phyloP scores from a whole-genome alignment of 2,797 vertebrate species.

The Pipistrellus kuhlii region DNA sequence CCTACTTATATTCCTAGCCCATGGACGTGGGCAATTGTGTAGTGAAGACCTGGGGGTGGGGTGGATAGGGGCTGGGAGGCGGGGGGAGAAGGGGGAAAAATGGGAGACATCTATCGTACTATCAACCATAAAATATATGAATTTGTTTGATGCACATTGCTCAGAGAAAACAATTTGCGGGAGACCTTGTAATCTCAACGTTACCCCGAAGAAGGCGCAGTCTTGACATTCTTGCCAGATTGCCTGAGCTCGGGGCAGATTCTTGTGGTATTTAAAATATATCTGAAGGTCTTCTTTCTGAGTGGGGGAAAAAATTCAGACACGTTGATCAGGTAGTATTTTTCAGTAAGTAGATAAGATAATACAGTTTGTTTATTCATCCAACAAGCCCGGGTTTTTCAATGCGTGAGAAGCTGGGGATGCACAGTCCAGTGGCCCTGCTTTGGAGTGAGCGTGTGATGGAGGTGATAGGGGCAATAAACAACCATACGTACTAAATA shows the following conservation, averaged over 20 bases:
- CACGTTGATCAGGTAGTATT: background rate
- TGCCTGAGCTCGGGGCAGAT: conserved; percentile 95
- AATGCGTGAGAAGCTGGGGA: background rate
- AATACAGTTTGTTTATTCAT: background rate
- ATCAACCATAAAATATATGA: too few relatives aligned
- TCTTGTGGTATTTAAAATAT: conserved; percentile 98
- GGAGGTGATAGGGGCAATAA: background rate
- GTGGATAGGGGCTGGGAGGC: too few relatives aligned
- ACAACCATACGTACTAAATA: background rate
- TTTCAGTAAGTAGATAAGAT: background rate
- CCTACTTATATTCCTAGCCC: too few relatives aligned
- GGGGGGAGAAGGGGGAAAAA: too few relatives aligned
- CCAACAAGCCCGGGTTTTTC: background rate
- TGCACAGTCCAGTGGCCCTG: background rate
- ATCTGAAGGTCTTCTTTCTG: conserved; percentile 98
- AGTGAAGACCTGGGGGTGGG: too few relatives aligned
- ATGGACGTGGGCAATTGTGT: too few relatives aligned
- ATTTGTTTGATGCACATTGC: background rate
- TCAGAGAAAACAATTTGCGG: background rate
- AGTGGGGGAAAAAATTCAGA: conserved; percentile 70
- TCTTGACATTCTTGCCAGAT: conserved; percentile 97
- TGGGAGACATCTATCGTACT: too few relatives aligned
- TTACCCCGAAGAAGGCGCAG: conserved; percentile 96
- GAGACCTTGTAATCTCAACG: background rate
- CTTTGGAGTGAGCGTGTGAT: background rate